These are phyloP conservation scores for Diadema setosum DNA, from an alignment of 35 echinoderm and acorn worm species.

Conservation along the genomic window DNA sequence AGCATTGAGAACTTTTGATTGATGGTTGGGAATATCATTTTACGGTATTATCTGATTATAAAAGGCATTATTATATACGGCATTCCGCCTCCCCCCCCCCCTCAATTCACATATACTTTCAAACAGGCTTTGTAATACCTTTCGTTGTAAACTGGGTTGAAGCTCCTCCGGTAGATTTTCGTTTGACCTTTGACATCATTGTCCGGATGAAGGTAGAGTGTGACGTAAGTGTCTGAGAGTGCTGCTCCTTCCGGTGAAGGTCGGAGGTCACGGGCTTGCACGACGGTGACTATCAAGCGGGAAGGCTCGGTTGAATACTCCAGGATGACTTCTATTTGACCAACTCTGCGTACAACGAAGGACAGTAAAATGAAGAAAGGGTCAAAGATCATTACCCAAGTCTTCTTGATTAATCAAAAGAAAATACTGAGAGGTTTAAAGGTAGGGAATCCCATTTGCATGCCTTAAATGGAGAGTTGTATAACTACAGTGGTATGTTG, in stretches of 20 bases:
- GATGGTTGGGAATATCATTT: too few relatives aligned
- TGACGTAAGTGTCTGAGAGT: conserved; percentile 66
- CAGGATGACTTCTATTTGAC: conserved; percentile 71
- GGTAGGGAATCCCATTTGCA: too few relatives aligned
- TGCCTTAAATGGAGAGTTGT: too few relatives aligned
- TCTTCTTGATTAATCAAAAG: too few relatives aligned
- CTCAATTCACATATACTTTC: too few relatives aligned
- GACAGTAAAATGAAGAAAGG: background rate
- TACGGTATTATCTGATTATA: too few relatives aligned
- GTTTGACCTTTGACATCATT: conserved; percentile 79
- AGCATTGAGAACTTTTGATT: too few relatives aligned
- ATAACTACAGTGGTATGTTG: too few relatives aligned
- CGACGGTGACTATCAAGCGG: conserved; percentile 51
- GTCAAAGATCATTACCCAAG: too few relatives aligned
- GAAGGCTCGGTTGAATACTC: conserved; percentile 54
- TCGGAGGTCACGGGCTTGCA: conserved; percentile 74
- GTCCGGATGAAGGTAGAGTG: conserved; percentile 62
- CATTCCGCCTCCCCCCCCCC: too few relatives aligned
- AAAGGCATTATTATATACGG: too few relatives aligned
- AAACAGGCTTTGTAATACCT: background rate
- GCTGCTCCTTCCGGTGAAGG: conserved; percentile 37
- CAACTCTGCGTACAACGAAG: conserved; percentile 18
- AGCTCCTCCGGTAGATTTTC: conserved; percentile 68
- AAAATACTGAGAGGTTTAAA: too few relatives aligned
- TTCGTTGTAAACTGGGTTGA: conserved; percentile 88